A percentile compares a stretch with the other conserved stretches of the same genome.
These are phyloP conservation scores for Manacus vitellinus DNA, from an alignment of 2,113 vertebrate species.

Conservation along the genomic window DNA sequence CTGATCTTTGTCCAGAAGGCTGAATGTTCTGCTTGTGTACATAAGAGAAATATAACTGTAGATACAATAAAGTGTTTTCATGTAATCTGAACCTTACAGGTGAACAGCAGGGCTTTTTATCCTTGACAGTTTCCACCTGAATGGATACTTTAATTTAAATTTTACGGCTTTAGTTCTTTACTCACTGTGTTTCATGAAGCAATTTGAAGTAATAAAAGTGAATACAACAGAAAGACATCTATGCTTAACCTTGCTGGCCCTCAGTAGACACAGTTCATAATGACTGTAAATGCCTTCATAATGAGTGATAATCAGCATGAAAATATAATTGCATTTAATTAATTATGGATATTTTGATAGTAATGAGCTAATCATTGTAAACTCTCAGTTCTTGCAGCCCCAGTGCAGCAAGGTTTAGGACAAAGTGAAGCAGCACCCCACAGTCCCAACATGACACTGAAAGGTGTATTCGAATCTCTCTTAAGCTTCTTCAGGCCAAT, in stretches of 20 bases:
- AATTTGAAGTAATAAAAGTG: constrained; percentile 22
- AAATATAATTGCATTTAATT: constrained; percentile 52
- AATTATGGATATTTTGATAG: constrained; percentile 19
- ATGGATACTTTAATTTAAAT: constrained; percentile 30
- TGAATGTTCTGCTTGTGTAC: neutral
- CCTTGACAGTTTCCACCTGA: neutral
- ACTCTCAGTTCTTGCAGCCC: neutral
- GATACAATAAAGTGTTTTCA: neutral
- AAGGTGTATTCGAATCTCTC: neutral
- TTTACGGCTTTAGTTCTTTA: constrained; percentile 11
- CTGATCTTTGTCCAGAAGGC: neutral
- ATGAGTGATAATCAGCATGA: constrained; percentile 38
- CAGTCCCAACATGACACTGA: neutral
- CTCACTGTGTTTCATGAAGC: constrained; percentile 37
- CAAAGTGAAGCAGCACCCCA: neutral
- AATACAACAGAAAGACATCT: constrained; percentile 4
- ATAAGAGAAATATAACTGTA: neutral
- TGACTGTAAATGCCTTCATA: constrained; percentile 37
- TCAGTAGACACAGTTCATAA: constrained; percentile 2
- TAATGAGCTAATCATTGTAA: constrained; percentile 55
- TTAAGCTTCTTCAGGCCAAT: constrained; percentile 62
- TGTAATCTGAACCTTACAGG: neutral
- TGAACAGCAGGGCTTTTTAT: neutral
- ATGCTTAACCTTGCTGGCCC: constrained; percentile 46
- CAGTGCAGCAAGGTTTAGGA: too few species aligned